Evolutionary conservation across 2,888 invertebrate genomes (phyloP).

Genomic region (Thymelicus sylvestris): DNA sequence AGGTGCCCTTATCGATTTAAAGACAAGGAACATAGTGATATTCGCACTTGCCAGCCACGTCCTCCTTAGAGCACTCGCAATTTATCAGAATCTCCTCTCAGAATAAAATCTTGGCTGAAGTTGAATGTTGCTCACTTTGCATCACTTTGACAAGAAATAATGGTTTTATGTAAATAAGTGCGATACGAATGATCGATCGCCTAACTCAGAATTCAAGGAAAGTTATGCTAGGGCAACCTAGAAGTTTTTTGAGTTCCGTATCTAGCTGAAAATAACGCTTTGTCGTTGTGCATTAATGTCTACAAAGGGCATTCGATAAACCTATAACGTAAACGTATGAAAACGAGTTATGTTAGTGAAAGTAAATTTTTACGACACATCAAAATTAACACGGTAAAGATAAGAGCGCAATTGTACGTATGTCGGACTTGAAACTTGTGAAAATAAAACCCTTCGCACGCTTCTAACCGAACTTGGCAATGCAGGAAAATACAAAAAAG

Average conservation of each 20-base stretch:
- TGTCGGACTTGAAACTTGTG: background rate
- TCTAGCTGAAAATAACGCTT: background rate
- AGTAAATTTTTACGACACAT: no score
- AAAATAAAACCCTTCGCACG: background rate
- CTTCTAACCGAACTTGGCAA: background rate
- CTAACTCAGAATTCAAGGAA: background rate
- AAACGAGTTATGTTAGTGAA: no score
- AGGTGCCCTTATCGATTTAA: constrained; percentile 28
- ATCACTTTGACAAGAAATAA: constrained; percentile 35
- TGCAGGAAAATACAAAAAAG: background rate
- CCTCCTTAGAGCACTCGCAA: constrained; percentile 24
- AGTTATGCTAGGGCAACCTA: background rate
- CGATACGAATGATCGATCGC: constrained; percentile 30
- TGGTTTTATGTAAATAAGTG: constrained; percentile 31
- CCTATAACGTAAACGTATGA: no score
- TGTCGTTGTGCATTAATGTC: no score
- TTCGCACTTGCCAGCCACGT: constrained; percentile 32
- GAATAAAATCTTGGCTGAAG: constrained; percentile 37
- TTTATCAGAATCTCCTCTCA: constrained; percentile 32
- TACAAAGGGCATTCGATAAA: no score
- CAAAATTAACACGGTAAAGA: no score
- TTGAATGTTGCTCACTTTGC: constrained; percentile 37
- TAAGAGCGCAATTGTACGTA: no score
- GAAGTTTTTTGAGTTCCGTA: background rate
- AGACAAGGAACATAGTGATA: constrained; percentile 30